phyloP scores from a whole-genome alignment of 2,888 invertebrate species.

The Calliopum simillimum region DNA sequence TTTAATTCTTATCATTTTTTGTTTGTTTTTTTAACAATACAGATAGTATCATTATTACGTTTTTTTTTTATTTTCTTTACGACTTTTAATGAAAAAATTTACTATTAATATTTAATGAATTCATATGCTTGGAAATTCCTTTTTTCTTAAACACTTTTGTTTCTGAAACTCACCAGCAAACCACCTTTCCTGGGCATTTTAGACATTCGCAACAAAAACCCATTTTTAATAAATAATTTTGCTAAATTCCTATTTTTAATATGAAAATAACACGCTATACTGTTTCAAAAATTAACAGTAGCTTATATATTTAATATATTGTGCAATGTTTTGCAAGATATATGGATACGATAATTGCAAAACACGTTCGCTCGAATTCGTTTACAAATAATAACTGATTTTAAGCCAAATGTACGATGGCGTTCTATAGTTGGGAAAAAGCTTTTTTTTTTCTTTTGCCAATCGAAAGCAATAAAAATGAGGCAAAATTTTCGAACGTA shows the following conservation, averaged over 20 bases:
- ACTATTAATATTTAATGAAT: too few species aligned
- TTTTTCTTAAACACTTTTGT: not conserved
- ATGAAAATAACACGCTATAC: not conserved
- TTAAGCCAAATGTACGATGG: not conserved
- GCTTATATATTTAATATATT: not conserved
- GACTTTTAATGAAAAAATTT: too few species aligned
- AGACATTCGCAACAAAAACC: constrained; percentile 60
- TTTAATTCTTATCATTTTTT: not conserved
- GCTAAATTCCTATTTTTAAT: not conserved
- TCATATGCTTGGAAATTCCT: not conserved
- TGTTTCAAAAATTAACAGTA: not conserved
- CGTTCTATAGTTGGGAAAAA: constrained; percentile 16
- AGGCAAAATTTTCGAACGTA: not conserved
- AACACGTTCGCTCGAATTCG: constrained; percentile 25
- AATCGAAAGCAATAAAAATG: constrained; percentile 1
- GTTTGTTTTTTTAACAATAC: not conserved
- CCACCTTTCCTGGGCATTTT: constrained; percentile 61
- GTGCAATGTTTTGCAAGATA: not conserved
- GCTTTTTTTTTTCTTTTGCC: not conserved
- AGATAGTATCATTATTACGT: not conserved
- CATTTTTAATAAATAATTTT: constrained; percentile 49
- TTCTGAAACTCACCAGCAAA: constrained; percentile 59
- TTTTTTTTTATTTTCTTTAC: too few species aligned
- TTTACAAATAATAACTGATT: constrained; percentile 26
- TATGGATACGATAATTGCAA: not conserved